phyloP scores from a whole-genome alignment of 2,113 vertebrate genomes.

The Sylvietta virens region DNA sequence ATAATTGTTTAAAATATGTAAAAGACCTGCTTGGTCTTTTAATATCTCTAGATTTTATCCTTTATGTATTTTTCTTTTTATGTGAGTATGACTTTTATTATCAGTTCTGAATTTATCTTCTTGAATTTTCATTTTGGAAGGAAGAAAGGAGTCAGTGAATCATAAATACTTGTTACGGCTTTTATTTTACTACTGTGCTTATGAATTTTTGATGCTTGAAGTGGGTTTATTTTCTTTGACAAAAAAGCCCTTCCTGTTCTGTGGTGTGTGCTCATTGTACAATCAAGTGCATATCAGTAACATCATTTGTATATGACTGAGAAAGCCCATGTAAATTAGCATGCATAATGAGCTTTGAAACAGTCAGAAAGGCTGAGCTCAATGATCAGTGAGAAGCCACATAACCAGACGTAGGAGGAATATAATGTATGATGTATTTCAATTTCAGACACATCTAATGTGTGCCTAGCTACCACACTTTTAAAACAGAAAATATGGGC shows the following conservation, averaged over 20 bases:
- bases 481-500: neutral
- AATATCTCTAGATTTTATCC: neutral
- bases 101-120: neutral
- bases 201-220: conserved; percentile 6
- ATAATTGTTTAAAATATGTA: neutral
- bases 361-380: neutral
- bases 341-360: conserved; percentile 18
- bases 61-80: neutral
- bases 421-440: neutral
- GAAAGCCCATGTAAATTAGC: neutral
- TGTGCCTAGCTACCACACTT: neutral
- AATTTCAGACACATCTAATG: neutral
- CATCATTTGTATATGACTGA: conserved; percentile 1
- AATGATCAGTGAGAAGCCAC: neutral
- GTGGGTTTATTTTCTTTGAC: neutral
- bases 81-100: neutral
- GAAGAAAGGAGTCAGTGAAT: conserved; percentile 5
- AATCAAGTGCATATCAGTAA: neutral
- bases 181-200: neutral
- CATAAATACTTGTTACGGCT: neutral
- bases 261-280: neutral
- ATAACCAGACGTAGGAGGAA: neutral
- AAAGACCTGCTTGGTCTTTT: neutral
- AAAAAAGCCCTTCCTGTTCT: neutral
- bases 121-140: neutral